Evolutionary conservation across 2,888 invertebrate genomes (phyloP).

Genomic region (Drosophila helvetica): DNA sequence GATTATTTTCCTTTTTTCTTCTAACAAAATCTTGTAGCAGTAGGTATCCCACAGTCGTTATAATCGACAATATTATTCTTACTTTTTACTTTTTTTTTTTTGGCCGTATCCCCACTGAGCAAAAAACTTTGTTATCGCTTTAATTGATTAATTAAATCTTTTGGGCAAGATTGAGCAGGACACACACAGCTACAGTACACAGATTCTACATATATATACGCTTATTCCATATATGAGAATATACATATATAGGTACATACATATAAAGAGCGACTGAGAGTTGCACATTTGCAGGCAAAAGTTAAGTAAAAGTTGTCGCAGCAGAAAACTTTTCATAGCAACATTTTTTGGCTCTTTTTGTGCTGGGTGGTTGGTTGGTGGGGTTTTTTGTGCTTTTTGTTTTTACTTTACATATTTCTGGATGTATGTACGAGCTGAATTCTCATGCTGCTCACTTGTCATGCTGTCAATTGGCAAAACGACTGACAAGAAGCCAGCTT

Average conservation of each 20-base stretch:
- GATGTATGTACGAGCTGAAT: constrained; percentile 70
- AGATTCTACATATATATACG: constrained; percentile 9
- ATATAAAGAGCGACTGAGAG: constrained; percentile 25
- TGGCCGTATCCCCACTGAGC: constrained; percentile 37
- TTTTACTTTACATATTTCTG: constrained; percentile 59
- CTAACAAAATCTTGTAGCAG: background rate
- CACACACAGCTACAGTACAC: constrained; percentile 31
- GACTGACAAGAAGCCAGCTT: constrained; percentile 48
- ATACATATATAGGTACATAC: constrained; percentile 11
- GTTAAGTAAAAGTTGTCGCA: constrained; percentile 67
- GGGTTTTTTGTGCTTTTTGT: constrained; percentile 32
- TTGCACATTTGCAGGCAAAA: constrained; percentile 57
- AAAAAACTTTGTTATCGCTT: constrained; percentile 64
- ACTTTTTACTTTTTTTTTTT: constrained; percentile 3
- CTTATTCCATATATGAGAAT: constrained; percentile 1
- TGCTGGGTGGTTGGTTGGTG: background rate
- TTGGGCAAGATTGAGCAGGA: constrained; percentile 38
- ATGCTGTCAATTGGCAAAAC: constrained; percentile 73
- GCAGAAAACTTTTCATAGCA: constrained; percentile 56
- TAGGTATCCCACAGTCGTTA: background rate
- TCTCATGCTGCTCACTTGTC: constrained; percentile 78
- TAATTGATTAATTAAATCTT: constrained; percentile 77
- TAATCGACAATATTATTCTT: background rate
- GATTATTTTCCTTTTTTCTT: background rate
- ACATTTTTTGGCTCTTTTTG: constrained; percentile 45